Base-by-base conservation (phyloP, 2,797 vertebrate genomes). In the Leucoraja ocellata region DNA sequence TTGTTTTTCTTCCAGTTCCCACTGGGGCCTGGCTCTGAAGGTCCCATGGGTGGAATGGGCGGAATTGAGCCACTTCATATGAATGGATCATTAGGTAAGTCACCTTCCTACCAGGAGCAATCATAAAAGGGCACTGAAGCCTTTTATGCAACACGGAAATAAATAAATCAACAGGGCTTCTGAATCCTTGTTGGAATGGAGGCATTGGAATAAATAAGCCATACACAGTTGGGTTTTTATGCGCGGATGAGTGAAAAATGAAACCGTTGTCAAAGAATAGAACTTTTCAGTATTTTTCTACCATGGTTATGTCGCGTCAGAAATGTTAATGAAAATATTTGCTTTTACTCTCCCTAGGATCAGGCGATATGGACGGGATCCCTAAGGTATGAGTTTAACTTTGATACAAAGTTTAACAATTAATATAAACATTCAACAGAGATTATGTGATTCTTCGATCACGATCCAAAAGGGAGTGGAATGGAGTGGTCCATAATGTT, bases 1-100 rank as follows among this genome's bases (percentile, higher is more conserved):
- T 58, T 10, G 9, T 63, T 93, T 4, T 0, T 93, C 78, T 46
- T 0, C 0, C 95, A 99, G 98, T 99, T 99, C 96, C 98, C 98
- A 0, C 98, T 99, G 97, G 99, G 98, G 93, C 99, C 99, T 0
- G 98, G 98, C 95, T 99, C 98, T 0, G 98, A 99, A 0, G 99
- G 99, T 94, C 98, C 99, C 0, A 98, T 99, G 97, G 98, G 99
- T 11, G 98, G 98, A 94, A 99, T 99, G 99, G 98, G 98, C 0
- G 98, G 98, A 94, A 99, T 99, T 98, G 99, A 99, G 95, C 98
- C 99, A 93, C 99, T 99, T 96, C 99, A 99, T 97, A 99, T 99
- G 98, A 99, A 99, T 28, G 99, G 98, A 96, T 99, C 98, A 0
- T 97, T 99, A 98, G 98, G 98, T 99, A 97, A 98, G 96, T 0